Percentiles rank a stretch among this genome's conserved stretches.
These are phyloP conservation scores for Tetranychus cinnabarinus DNA, from an alignment of 1,140 invertebrate genomes.

Conservation along the genomic window DNA sequence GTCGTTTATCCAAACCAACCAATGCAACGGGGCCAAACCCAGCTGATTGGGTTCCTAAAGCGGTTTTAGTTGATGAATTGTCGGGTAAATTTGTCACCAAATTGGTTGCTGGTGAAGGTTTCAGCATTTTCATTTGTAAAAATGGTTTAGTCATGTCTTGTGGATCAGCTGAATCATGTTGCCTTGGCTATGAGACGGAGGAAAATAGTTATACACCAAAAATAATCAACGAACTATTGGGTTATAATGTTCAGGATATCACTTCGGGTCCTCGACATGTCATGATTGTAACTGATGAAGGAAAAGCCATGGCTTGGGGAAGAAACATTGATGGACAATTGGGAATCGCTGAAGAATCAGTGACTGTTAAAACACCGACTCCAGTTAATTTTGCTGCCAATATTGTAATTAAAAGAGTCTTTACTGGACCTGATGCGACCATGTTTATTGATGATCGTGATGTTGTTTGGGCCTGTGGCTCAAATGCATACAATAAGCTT, in stretches of 20 bases:
- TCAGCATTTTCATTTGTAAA: conserved; percentile 38
- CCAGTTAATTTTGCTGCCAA: conserved; percentile 24
- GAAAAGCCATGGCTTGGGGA: conserved; percentile 43
- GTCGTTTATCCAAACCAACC: conserved; percentile 9
- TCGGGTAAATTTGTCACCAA: conserved; percentile 8
- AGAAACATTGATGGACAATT: conserved; percentile 34
- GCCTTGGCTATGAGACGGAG: conserved; percentile 41
- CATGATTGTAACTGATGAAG: conserved; percentile 32
- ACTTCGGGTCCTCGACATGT: conserved; percentile 40
- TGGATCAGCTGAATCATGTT: conserved; percentile 36
- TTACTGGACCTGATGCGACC: conserved; percentile 37
- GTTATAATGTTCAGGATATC: conserved; percentile 35
- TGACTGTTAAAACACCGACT: conserved; percentile 18
- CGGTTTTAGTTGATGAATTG: conserved; percentile 9
- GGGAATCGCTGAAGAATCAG: conserved; percentile 32
- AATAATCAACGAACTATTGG: conserved; percentile 30
- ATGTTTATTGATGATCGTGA: conserved; percentile 38
- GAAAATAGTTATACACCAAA: conserved; percentile 32
- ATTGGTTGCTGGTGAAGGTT: conserved; percentile 16
- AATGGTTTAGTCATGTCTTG: conserved; percentile 43
- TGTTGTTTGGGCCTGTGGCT: conserved; percentile 37
- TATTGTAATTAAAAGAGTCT: conserved; percentile 27
- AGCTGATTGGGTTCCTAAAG: neutral
- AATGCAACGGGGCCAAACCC: neutral
- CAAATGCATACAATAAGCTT: conserved; percentile 40